Percentiles rank a stretch among this genome's conserved stretches.
Conservation (phyloP, 2,888 invertebrate species). For the Silvanus unidentatus region DNA sequence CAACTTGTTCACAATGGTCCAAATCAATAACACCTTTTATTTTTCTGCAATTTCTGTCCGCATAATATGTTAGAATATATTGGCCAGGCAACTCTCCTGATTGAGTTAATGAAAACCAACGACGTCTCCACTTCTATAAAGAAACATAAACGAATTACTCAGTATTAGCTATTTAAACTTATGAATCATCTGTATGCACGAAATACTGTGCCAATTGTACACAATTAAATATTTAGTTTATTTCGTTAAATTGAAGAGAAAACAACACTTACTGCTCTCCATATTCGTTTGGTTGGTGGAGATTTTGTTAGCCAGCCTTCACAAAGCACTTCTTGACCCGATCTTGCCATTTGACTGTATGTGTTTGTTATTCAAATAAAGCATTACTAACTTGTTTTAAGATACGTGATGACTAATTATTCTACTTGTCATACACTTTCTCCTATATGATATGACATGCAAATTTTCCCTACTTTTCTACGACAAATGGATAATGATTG, state of each 20-base stretch:
- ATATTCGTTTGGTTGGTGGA: conserved; percentile 85
- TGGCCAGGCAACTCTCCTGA: conserved; percentile 90
- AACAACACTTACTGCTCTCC: conserved; percentile 78
- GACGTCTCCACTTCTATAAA: conserved; percentile 83
- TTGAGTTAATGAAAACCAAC: conserved; percentile 90
- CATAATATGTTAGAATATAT: conserved; percentile 89
- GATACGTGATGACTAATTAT: conserved; percentile 2
- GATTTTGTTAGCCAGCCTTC: conserved; percentile 96
- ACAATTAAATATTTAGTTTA: background rate
- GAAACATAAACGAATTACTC: conserved; percentile 25
- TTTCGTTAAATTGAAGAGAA: background rate
- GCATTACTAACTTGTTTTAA: background rate
- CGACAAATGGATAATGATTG: too few species aligned
- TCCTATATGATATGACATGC: too few species aligned
- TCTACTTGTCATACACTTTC: background rate
- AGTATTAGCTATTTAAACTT: conserved; percentile 10
- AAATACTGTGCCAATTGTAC: background rate
- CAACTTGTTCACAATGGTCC: conserved; percentile 94
- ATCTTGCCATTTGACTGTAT: conserved; percentile 48
- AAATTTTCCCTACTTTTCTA: too few species aligned
- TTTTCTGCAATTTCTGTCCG: conserved; percentile 78
- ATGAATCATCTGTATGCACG: conserved; percentile 31
- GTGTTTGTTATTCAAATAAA: background rate
- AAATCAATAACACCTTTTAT: conserved; percentile 87
- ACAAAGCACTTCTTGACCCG: conserved; percentile 66